These are phyloP conservation scores for Diplazon laetatorius DNA, from an alignment of 2,888 invertebrate genomes.

Conservation along the genomic window DNA sequence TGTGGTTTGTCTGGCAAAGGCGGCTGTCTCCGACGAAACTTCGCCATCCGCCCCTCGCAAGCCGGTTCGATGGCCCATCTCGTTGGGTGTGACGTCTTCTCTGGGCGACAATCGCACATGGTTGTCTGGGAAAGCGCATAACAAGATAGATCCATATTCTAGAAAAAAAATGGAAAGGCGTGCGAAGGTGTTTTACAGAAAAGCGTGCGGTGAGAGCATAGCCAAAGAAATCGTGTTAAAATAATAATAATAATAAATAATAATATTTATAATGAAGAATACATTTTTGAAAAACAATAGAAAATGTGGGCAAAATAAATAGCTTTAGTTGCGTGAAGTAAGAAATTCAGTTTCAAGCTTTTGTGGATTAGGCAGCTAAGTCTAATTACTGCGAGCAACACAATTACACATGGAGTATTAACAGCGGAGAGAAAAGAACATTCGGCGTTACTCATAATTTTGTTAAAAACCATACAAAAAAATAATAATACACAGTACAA, in stretches of 20 bases:
- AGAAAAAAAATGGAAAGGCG: slow-evolving; percentile 74
- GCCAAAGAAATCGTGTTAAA: slow-evolving; percentile 27
- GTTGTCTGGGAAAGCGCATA: slow-evolving; percentile 78
- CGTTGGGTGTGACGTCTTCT: slow-evolving; percentile 71
- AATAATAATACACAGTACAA: neutral
- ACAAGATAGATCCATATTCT: slow-evolving; percentile 82
- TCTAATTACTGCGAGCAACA: neutral
- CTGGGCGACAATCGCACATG: slow-evolving; percentile 72
- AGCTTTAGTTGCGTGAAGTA: neutral
- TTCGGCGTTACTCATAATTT: neutral
- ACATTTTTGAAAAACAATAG: slow-evolving; percentile 28
- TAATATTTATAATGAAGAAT: too few species aligned
- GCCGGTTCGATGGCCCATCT: slow-evolving; percentile 71
- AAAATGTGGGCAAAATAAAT: slow-evolving; percentile 39
- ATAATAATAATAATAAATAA: slow-evolving; percentile 7
- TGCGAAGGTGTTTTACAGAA: slow-evolving; percentile 54
- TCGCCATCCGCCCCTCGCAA: slow-evolving; percentile 67
- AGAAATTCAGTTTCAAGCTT: neutral
- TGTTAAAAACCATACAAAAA: neutral
- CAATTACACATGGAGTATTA: too few species aligned
- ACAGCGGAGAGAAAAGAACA: slow-evolving; percentile 5
- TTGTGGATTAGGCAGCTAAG: neutral
- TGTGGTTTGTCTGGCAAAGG: slow-evolving; percentile 73
- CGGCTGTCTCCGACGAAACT: slow-evolving; percentile 75
- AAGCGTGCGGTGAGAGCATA: slow-evolving; percentile 39